These are phyloP conservation scores for Drosophila biarmipes DNA, from an alignment of 1,140 invertebrate genomes.

Conservation along the genomic window DNA sequence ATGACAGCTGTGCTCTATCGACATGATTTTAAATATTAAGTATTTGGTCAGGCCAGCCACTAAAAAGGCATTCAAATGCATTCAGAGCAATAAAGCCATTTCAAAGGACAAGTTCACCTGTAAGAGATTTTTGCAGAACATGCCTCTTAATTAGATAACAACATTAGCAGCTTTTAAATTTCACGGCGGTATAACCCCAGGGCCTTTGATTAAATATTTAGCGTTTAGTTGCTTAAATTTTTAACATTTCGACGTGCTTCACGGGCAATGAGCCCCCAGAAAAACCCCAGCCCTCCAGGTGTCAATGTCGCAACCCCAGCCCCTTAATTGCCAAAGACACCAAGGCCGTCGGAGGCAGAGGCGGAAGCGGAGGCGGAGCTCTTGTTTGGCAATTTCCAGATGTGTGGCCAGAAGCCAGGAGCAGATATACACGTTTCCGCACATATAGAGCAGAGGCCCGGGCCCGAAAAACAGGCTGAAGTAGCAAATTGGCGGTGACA, in stretches of 20 bases:
- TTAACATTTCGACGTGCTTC: slow-evolving; percentile 42
- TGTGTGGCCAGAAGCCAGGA: slow-evolving; percentile 41
- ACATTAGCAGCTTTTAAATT: slow-evolving; percentile 21
- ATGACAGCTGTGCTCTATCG: no score
- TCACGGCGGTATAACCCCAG: not conserved
- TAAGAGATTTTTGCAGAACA: not conserved
- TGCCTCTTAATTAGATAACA: slow-evolving; percentile 12
- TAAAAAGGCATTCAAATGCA: not conserved
- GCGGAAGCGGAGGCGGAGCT: slow-evolving; percentile 13
- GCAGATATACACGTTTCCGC: slow-evolving; percentile 18
- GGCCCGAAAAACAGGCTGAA: slow-evolving; percentile 27
- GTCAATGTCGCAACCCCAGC: slow-evolving; percentile 54
- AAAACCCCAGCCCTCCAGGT: slow-evolving; percentile 36
- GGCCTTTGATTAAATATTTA: slow-evolving; percentile 19
- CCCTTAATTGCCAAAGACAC: slow-evolving; percentile 61
- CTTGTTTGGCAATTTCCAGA: slow-evolving; percentile 64
- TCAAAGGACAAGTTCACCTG: not conserved
- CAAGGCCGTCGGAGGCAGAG: slow-evolving; percentile 35
- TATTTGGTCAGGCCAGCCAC: no score
- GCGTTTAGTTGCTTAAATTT: slow-evolving; percentile 38
- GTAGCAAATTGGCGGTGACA: slow-evolving; percentile 80
- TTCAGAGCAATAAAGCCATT: not conserved
- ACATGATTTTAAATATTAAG: no score
- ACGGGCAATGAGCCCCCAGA: not conserved
- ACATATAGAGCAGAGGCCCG: not conserved